A percentile compares a stretch with the other conserved stretches of the same genome.
Conservation (phyloP, 2,113 vertebrate genomes). For the Larimichthys polyactis region DNA sequence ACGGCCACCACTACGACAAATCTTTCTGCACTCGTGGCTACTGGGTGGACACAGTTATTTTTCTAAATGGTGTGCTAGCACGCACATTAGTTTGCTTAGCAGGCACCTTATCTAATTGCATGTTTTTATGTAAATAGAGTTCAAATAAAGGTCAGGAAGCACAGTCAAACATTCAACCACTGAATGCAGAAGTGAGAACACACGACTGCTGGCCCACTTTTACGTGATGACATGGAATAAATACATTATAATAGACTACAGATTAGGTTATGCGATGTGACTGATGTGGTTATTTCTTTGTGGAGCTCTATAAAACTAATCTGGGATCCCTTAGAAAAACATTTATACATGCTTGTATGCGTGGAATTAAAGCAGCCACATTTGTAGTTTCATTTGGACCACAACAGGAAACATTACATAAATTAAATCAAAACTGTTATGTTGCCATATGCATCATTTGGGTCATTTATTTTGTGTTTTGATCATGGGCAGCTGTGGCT, state of each 20-base stretch:
- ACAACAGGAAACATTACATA: not conserved
- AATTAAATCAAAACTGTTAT: not conserved
- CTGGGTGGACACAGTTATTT: not conserved
- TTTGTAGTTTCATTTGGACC: not conserved
- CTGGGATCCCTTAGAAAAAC: not conserved
- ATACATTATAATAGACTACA: not conserved
- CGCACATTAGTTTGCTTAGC: constrained; percentile 15
- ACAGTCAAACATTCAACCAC: not conserved
- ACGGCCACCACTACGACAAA: not conserved
- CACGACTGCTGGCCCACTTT: not conserved
- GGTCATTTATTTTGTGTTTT: not conserved
- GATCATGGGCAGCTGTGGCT: not conserved
- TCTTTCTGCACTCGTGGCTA: not conserved
- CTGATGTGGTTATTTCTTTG: not conserved
- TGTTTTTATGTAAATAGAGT: constrained; percentile 50
- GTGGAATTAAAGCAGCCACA: not conserved
- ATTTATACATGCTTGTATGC: not conserved
- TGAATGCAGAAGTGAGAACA: constrained; percentile 5
- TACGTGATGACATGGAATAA: constrained; percentile 1
- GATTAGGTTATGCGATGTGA: not conserved
- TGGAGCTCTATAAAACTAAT: not conserved
- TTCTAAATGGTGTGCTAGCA: not conserved
- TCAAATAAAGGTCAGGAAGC: constrained; percentile 38
- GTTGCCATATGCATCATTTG: not conserved
- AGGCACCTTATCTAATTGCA: constrained; percentile 38